Percentiles rank a stretch among this genome's conserved stretches.
phyloP scores from a whole-genome alignment of 2,113 vertebrate genomes.

The Telmatochromis brichardi region DNA sequence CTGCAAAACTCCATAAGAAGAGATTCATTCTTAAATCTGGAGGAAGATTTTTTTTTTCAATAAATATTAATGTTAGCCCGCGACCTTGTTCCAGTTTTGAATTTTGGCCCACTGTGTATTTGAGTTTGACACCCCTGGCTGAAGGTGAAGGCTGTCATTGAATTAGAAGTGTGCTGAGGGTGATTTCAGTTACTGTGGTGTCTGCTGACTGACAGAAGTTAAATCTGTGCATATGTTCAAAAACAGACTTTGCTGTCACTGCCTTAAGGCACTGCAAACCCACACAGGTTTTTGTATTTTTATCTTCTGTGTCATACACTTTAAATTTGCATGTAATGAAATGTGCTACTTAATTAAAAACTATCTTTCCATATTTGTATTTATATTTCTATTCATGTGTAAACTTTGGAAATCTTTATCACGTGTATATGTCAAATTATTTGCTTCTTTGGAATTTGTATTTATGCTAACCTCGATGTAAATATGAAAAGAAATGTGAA shows the following conservation, averaged over 20 bases:
- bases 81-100: not conserved
- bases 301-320: not conserved
- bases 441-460: not conserved
- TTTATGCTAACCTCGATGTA: not conserved
- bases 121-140: not conserved
- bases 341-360: not conserved
- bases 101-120: not conserved
- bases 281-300: not conserved
- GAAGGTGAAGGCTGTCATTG: not conserved
- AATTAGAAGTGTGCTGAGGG: not conserved
- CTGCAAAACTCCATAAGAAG: too few species aligned
- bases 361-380: not conserved
- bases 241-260: not conserved
- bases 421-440: not conserved
- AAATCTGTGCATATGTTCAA: not conserved
- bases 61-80: not conserved
- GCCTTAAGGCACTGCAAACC: not conserved
- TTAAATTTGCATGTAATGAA: not conserved
- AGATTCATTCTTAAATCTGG: too few species aligned
- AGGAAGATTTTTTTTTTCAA: not conserved
- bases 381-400: not conserved
- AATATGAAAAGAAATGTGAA: not conserved
- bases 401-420: not conserved
- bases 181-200: not conserved
- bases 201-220: not conserved